A percentile compares a stretch with the other conserved stretches of the same genome.
Evolutionary conservation across 23 tunicate species (phyloP).

Genomic region (Corella eumyota): DNA sequence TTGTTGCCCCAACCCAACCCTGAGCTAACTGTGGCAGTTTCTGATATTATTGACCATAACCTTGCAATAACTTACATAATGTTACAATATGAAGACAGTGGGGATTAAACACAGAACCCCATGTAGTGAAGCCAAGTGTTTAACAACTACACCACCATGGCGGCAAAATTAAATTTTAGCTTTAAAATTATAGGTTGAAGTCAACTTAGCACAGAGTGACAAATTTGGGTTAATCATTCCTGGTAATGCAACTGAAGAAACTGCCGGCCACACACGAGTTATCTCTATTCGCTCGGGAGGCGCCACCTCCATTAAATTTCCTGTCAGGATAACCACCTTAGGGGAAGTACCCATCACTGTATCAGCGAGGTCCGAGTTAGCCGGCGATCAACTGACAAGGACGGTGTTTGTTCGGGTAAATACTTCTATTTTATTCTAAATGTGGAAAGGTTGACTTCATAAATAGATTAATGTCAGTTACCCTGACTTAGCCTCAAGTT

Average conservation of each 20-base stretch:
- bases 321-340: slow-evolving; percentile 39
- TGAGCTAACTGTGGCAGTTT: too few species aligned
- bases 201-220: slow-evolving; percentile 27
- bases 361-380: slow-evolving; percentile 51
- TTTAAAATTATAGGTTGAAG: slow-evolving; percentile 47
- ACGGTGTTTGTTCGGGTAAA: slow-evolving; percentile 57
- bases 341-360: slow-evolving; percentile 72
- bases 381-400: slow-evolving; percentile 58
- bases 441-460: too few species aligned
- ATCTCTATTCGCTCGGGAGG: slow-evolving; percentile 43
- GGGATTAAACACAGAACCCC: too few species aligned
- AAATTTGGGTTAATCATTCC: slow-evolving; percentile 39
- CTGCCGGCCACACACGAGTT: slow-evolving; percentile 29
- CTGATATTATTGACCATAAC: too few species aligned
- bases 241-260: slow-evolving; percentile 27
- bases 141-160: too few species aligned
- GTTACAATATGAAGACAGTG: too few species aligned
- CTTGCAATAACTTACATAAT: too few species aligned
- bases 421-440: neutral
- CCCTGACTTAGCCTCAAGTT: too few species aligned
- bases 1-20: too few species aligned
- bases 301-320: slow-evolving; percentile 45
- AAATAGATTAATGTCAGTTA: too few species aligned
- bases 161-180: too few species aligned
- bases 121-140: too few species aligned